Evolutionary conservation across 2,888 invertebrate genomes (phyloP).

Genomic region (Drosophila putrida): DNA sequence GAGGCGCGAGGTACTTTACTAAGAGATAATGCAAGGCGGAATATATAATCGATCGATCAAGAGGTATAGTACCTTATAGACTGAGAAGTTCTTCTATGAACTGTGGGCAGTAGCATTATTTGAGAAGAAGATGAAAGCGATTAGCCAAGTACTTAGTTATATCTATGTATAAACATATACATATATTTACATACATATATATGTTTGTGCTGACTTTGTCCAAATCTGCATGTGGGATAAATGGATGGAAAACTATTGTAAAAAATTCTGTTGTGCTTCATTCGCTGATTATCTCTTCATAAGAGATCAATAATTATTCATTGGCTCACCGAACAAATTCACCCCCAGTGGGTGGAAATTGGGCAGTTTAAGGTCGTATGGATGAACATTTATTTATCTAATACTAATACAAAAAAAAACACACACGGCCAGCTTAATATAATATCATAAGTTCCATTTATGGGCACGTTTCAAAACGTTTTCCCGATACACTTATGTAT

Average conservation of each 20-base stretch:
- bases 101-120: conserved; percentile 14
- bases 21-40: conserved; percentile 41
- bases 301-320: not conserved
- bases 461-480: conserved; percentile 7
- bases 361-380: conserved; percentile 23
- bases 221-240: not conserved
- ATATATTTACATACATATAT: too few species aligned
- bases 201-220: not conserved
- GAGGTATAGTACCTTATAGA: not conserved
- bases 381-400: conserved; percentile 14
- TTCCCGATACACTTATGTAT: conserved; percentile 6
- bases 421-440: conserved; percentile 13
- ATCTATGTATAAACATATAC: not conserved
- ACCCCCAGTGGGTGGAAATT: conserved; percentile 7
- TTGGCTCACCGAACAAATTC: not conserved
- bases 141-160: not conserved
- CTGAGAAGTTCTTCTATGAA: not conserved
- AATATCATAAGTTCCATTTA: conserved; percentile 31
- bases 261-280: conserved; percentile 4
- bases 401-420: conserved; percentile 4
- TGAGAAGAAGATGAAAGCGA: conserved; percentile 1
- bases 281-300: not conserved
- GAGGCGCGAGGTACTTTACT: conserved; percentile 49
- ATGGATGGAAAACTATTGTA: conserved; percentile 5
- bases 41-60: conserved; percentile 4